Evolutionary conservation across 2,888 invertebrate species (phyloP), one percentile per base, ranked within the genome.

Genomic region (Leptothorax acervorum): DNA sequence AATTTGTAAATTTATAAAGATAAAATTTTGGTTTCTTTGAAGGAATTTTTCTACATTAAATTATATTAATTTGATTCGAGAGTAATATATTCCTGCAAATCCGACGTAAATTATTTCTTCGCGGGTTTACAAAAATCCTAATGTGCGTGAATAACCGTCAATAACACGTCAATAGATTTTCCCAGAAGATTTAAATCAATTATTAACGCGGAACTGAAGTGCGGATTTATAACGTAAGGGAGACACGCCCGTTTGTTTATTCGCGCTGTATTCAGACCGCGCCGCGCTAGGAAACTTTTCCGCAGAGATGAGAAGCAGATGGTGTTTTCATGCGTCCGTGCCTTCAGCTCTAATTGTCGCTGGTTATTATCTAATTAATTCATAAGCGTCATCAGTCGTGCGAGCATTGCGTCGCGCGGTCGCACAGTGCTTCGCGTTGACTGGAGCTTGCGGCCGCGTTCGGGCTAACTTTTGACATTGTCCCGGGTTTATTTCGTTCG

Each of bases 351-450:
- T 92, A 93, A 93, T 93, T 93, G 93, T 87, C 89, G 90, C 87
- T 86, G 92, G 91, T 93, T 89, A 91, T 93, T 93, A 93, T 93
- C 93, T 92, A 93, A 93, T 93, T 93, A 93, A 93, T 93, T 93
- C 92, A 91, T 92, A 90, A 92, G 88, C 91, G 90, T 85, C 90
- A 85, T 90, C 89, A 81, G 84, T 74, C 82, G 76, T 74, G 85
- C 57, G 84, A 86, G 66, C 84, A 83, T 86, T 86, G 83, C 76
- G 78, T 78, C 76, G 83, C 86, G 48, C 82, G 65, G 42, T 28
- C 53, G 63, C 76, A 60, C 74, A 85, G 87, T 84, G 78, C 12
- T 84, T 85, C 84, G 87, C 87, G 90, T 87, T 87, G 90, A 87
- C 76, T 86, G 82, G 55, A 78, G 82, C 63, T 87, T 53, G 79